Base-by-base conservation (phyloP, 2,888 invertebrate genomes). In the Ischnus inquisitorius region DNA sequence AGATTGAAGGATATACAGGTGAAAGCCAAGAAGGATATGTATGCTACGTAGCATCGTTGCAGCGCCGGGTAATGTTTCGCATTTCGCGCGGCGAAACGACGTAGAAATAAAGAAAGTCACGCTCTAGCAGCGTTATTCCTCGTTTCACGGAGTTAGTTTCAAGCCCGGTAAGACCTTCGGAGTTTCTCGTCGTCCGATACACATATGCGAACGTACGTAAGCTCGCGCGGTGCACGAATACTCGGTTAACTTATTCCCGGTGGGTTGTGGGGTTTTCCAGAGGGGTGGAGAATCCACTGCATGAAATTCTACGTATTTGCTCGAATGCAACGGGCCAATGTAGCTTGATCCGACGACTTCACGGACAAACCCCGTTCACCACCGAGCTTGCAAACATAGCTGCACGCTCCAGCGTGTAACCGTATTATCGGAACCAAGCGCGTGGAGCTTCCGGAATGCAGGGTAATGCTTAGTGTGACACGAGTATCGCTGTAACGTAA, bases 111-210 rank as follows among this genome's bases (percentile, higher is more conserved):
- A 48, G 22, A 28, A 68, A 25, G 46, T 25, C 6, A 10, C 43
- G 25, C 46, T 48, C 67, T 25, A 68, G 67, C 25, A 39, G 46
- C 46, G 48, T 68, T 68, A 48, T 68, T 48, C 25, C 67, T 43
- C 28, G 48, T 46, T 48, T 68, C n/a, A 46, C 46, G 46, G 46
- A 46, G 67, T 48, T 46, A 48, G 67, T 68, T 68, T 68, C 67
- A 60, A 14, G 25, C 39, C 28, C 34, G 34, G 46, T 46, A 46
- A 48, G 46, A 46, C 43, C 67, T 68, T 34, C 8, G 46, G 22
- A 67, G 22, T 43, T 43, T 25, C 46, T n/a, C 46, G 46, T 54
- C 48, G 14, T 48, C n/a, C 25, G 25, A 48, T 60, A 60, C 57
- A 25, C 22, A 60, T 14, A 25, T n/a, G 46, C 6, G 25, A 25